A percentile compares a stretch with the other conserved stretches of the same genome.
These are phyloP conservation scores for Cryptocephalus primarius DNA, from an alignment of 2,888 invertebrate genomes.

Conservation along the genomic window DNA sequence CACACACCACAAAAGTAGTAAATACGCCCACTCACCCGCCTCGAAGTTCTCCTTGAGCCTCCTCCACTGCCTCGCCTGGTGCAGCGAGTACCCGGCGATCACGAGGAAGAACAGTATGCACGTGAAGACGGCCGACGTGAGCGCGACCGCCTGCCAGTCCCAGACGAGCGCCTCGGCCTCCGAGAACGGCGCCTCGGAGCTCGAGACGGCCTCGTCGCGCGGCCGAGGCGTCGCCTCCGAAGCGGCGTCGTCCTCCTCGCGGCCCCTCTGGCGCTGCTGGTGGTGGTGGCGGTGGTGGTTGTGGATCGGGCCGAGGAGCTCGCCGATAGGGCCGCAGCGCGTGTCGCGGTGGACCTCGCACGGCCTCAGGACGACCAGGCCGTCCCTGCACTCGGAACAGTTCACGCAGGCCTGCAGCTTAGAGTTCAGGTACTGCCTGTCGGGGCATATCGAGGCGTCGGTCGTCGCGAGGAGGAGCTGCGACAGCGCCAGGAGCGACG, in stretches of 20 bases:
- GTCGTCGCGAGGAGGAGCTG: constrained; percentile 17
- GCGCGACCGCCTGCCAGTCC: constrained; percentile 65
- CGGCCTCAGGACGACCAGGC: constrained; percentile 54
- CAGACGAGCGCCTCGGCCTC: constrained; percentile 43
- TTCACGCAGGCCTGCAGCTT: constrained; percentile 53
- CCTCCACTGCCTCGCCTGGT: constrained; percentile 71
- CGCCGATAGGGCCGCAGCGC: constrained; percentile 49
- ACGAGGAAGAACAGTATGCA: constrained; percentile 72
- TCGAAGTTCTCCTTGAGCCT: constrained; percentile 66
- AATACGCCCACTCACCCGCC: constrained; percentile 50
- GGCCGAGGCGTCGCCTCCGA: constrained; percentile 6
- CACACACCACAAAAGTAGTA: too few species aligned
- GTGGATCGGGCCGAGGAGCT: constrained; percentile 16
- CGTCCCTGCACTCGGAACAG: constrained; percentile 58
- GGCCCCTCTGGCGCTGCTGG: constrained; percentile 10
- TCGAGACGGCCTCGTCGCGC: constrained; percentile 27
- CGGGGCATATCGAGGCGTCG: constrained; percentile 28
- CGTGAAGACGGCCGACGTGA: constrained; percentile 61
- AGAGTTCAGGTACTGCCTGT: constrained; percentile 58
- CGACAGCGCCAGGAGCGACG: constrained; percentile 19
- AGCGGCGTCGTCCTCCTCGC: constrained; percentile 16
- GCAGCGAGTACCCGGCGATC: constrained; percentile 62
- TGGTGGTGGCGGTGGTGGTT: constrained; percentile 19
- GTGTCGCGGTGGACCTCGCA: constrained; percentile 68
- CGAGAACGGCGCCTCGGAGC: constrained; percentile 36